A percentile compares a stretch with the other conserved stretches of the same genome.
Conservation (phyloP, 1,140 invertebrate genomes). For the Drosophila nasuta region DNA sequence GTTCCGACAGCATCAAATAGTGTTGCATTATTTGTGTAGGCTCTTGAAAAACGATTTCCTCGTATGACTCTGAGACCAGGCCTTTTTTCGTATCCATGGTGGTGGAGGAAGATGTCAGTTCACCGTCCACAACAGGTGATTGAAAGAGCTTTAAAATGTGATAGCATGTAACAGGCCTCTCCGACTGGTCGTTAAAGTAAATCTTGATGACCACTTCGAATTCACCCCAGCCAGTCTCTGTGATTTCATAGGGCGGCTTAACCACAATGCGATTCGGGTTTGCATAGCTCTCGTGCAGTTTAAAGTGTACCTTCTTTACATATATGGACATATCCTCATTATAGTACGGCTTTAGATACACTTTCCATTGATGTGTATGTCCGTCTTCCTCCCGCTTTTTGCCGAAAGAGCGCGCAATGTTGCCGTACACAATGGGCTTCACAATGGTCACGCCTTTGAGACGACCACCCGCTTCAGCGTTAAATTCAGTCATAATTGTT, state of each 20-base stretch:
- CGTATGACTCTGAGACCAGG: conserved; percentile 97
- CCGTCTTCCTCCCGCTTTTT: conserved; percentile 99
- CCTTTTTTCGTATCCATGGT: conserved; percentile 92
- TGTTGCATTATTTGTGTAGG: conserved; percentile 97
- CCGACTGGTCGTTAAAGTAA: conserved; percentile 98
- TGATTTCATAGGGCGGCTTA: conserved; percentile 98
- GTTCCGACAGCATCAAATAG: conserved; percentile 90
- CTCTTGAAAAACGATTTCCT: conserved; percentile 99
- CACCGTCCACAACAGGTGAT: conserved; percentile 87
- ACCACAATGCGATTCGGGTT: conserved; percentile 96
- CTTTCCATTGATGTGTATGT: conserved; percentile 99
- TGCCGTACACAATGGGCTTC: conserved; percentile 99
- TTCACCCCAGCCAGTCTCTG: conserved; percentile 99
- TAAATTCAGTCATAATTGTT: conserved; percentile 90
- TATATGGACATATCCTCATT: conserved; percentile 98
- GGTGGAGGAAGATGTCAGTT: conserved; percentile 85
- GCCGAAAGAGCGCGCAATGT: conserved; percentile 97
- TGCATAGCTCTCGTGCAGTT: conserved; percentile 98
- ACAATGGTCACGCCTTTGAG: conserved; percentile 95
- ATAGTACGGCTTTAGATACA: conserved; percentile 97
- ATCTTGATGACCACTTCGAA: conserved; percentile 99
- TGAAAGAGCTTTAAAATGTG: conserved; percentile 98
- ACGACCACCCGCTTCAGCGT: conserved; percentile 92
- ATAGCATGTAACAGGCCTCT: conserved; percentile 97
- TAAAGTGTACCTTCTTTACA: conserved; percentile 98